Percentiles rank a stretch among this genome's conserved stretches.
Conservation (phyloP, 2,888 invertebrate genomes). For the Rhodophaea formosa region DNA sequence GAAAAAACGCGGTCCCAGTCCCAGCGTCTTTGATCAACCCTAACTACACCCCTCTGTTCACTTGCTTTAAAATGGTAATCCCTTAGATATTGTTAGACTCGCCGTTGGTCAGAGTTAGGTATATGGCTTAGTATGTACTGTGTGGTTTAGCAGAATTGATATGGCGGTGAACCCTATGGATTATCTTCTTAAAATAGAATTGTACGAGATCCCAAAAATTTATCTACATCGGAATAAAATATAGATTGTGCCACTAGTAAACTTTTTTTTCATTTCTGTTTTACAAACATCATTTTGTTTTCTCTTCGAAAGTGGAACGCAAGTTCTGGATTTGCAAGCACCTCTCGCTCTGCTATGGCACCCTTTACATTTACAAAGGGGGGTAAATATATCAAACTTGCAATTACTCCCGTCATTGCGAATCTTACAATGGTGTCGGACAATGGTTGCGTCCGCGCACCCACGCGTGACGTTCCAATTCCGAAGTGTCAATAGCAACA, state of each 20-base stretch:
- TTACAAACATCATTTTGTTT: too few relatives aligned
- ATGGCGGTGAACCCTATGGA: slow-evolving; percentile 14
- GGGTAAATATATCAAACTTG: slow-evolving; percentile 27
- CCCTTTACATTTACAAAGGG: background rate
- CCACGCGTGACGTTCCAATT: slow-evolving; percentile 75
- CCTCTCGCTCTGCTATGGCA: background rate
- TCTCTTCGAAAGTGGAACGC: background rate
- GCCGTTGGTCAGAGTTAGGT: slow-evolving; percentile 34
- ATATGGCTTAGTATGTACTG: slow-evolving; percentile 27
- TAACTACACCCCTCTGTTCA: slow-evolving; percentile 45
- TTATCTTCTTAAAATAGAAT: too few relatives aligned
- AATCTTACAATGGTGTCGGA: slow-evolving; percentile 50
- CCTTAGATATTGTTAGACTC: slow-evolving; percentile 42
- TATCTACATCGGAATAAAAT: too few relatives aligned
- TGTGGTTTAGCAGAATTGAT: slow-evolving; percentile 28
- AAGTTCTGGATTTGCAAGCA: background rate
- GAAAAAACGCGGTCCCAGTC: slow-evolving; percentile 28
- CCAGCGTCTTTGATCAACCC: slow-evolving; percentile 41
- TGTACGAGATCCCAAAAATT: too few relatives aligned
- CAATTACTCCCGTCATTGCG: slow-evolving; percentile 52
- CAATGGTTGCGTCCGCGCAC: slow-evolving; percentile 70
- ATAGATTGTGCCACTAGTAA: too few relatives aligned
- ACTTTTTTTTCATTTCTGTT: too few relatives aligned
- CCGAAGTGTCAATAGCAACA: slow-evolving; percentile 70
- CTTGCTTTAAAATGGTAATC: slow-evolving; percentile 64